Evolutionary conservation across 2,113 vertebrate genomes (phyloP), one percentile per base, ranked within the genome.

Genomic region (Dissostichus mawsoni): DNA sequence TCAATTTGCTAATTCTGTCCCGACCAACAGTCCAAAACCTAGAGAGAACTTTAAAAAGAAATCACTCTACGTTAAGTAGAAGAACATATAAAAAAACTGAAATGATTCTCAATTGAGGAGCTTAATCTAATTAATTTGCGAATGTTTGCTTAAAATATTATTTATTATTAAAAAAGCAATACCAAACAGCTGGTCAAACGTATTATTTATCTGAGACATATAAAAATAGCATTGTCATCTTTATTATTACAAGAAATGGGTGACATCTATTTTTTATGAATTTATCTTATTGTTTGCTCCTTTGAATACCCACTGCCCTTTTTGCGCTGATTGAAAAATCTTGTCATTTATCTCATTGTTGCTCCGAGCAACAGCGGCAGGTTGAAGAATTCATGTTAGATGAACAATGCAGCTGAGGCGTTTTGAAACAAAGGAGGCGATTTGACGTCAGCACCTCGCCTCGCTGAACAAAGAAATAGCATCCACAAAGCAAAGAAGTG

Each of bases 371-470:
- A 92, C 89, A 78, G 74, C 29, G 74, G 86, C 79, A 88, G 73
- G 83, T 92, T 85, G 84, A 76, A 82, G 83, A 85, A 79, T 87
- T 83, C 59, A 50, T 45, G 77, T 84, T 74, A 6, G 51, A 82
- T 13, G 71, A 92, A 93, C 88, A 86, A 90, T 84, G 85, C 87
- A 80, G 85, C 84, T 7, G 80, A 86, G 83, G 87, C 77, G 70
- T 76, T 81, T 73, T 76, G 78, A 92, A 89, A 92, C 92, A 92
- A 93, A 91, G 87, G 84, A 86, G 82, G 52, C 58, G 23, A 80
- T 83, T 72, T 91, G 89, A 94, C 90, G 89, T 94, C 92, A 91
- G 80, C 81, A 8, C 70, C 82, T 84, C 68, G 72, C 85, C 85
- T 84, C 56, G 16, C 73, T 41, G 85, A 90, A 94, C 90, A 92